A percentile compares a stretch with the other conserved stretches of the same genome.
phyloP scores from a whole-genome alignment of 2,113 vertebrate species.

The Odobenus rosmarus region DNA sequence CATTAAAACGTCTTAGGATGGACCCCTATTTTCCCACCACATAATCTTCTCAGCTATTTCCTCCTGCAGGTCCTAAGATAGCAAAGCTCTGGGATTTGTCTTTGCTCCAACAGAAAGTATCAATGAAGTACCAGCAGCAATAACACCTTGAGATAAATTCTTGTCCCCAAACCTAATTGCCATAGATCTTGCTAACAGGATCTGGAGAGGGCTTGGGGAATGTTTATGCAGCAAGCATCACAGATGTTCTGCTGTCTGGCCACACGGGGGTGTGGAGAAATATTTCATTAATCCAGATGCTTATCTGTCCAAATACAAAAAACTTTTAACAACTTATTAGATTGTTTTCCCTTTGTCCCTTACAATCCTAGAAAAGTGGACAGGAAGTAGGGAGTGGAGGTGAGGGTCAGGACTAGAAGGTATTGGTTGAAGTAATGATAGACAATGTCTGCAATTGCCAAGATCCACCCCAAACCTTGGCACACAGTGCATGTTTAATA shows the following conservation, averaged over 20 bases:
- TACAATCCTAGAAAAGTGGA: neutral
- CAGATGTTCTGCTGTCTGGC: neutral
- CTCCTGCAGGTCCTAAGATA: neutral
- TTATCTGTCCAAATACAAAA: conserved; percentile 34
- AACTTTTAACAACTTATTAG: neutral
- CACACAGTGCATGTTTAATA: neutral
- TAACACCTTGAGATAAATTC: neutral
- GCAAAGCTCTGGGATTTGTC: neutral
- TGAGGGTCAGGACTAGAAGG: conserved; percentile 1
- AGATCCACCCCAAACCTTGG: conserved; percentile 13
- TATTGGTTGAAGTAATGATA: neutral
- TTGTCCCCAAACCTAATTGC: conserved; percentile 5
- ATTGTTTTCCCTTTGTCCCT: neutral
- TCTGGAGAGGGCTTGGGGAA: conserved; percentile 18
- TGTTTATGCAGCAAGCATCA: neutral
- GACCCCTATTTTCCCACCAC: neutral
- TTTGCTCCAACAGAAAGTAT: conserved; percentile 8
- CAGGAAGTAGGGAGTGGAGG: neutral
- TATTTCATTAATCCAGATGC: neutral
- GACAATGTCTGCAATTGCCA: neutral
- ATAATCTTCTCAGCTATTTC: neutral
- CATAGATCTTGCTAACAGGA: neutral
- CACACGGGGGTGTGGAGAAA: neutral
- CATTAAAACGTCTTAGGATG: neutral
- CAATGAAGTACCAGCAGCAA: neutral